These are phyloP conservation scores for Poeciliopsis gracilis DNA, from an alignment of 2,797 vertebrate species.

Conservation along the genomic window DNA sequence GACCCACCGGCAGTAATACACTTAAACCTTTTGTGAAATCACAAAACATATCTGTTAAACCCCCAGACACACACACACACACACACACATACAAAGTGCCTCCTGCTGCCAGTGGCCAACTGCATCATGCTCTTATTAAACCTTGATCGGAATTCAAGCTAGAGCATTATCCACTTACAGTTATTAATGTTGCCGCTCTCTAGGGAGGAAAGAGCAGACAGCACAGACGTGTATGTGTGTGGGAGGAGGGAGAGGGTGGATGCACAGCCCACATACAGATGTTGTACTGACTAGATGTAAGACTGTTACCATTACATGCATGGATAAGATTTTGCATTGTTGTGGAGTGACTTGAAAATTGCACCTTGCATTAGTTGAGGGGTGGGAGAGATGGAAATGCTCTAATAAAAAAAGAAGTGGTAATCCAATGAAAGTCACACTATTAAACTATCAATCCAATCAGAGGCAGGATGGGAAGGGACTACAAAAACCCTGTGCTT, in stretches of 20 bases:
- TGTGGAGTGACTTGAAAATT: conserved; percentile 13
- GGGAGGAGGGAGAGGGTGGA: conserved; percentile 7
- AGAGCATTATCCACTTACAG: conserved; percentile 84
- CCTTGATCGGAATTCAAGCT: conserved; percentile 81
- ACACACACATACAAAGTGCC: conserved; percentile 39
- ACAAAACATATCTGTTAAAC: conserved; percentile 14
- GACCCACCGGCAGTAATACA: conserved; percentile 42
- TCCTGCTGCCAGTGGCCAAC: conserved; percentile 67
- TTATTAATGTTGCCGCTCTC: conserved; percentile 85
- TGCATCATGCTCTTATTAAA: conserved; percentile 81
- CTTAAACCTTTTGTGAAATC: conserved; percentile 39
- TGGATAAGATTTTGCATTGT: conserved; percentile 26
- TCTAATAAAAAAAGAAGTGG: conserved; percentile 6
- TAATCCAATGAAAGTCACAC: conserved; percentile 32
- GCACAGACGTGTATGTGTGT: conserved; percentile 22
- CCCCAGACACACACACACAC: conserved; percentile 10
- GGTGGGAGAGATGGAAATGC: conserved; percentile 22
- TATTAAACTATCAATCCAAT: conserved; percentile 59
- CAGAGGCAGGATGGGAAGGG: conserved; percentile 40
- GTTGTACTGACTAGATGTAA: conserved; percentile 40
- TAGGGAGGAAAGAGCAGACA: conserved; percentile 63
- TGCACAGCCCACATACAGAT: conserved; percentile 55
- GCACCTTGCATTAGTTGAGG: conserved; percentile 15
- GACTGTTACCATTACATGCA: conserved; percentile 42
- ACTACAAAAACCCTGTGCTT: conserved; percentile 51